phyloP scores from a whole-genome alignment of 2,888 invertebrate genomes.

The Protophormia terraenovae region DNA sequence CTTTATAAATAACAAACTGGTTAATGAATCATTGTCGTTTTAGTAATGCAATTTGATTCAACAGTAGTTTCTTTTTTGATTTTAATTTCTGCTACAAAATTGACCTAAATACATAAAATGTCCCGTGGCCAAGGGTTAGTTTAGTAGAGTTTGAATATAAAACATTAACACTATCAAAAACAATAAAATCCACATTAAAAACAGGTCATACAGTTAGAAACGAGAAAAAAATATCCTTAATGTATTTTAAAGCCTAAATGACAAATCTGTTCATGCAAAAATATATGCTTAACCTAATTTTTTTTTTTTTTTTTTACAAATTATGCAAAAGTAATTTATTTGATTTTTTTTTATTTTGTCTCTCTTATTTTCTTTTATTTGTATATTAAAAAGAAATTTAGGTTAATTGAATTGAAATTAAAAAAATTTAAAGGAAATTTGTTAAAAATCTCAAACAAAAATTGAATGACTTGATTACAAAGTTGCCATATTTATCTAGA shows the following conservation, averaged over 20 bases:
- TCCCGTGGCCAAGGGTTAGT: not conserved
- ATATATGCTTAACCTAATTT: conserved; percentile 55
- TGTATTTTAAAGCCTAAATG: not conserved
- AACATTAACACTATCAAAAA: not conserved
- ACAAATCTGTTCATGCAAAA: conserved; percentile 28
- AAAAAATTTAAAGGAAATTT: not conserved
- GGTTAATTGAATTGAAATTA: conserved; percentile 28
- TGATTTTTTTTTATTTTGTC: conserved; percentile 1
- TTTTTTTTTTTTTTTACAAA: conserved; percentile 27
- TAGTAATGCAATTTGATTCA: not conserved
- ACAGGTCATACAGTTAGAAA: not conserved
- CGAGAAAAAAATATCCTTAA: not conserved
- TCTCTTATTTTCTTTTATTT: not conserved
- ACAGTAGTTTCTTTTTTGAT: too few relatives aligned
- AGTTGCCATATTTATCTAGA: too few relatives aligned
- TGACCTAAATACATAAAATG: conserved; percentile 50
- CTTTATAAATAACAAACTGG: conserved; percentile 23
- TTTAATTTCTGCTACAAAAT: not conserved
- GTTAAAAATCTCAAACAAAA: not conserved
- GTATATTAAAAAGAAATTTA: not conserved
- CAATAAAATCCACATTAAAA: not conserved
- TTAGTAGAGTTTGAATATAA: not conserved
- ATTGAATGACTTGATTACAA: too few relatives aligned
- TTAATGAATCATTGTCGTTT: conserved; percentile 36
- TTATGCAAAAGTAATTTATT: conserved; percentile 21